Conservation (phyloP, 2,797 vertebrate species). For the Gallinago stenura region DNA sequence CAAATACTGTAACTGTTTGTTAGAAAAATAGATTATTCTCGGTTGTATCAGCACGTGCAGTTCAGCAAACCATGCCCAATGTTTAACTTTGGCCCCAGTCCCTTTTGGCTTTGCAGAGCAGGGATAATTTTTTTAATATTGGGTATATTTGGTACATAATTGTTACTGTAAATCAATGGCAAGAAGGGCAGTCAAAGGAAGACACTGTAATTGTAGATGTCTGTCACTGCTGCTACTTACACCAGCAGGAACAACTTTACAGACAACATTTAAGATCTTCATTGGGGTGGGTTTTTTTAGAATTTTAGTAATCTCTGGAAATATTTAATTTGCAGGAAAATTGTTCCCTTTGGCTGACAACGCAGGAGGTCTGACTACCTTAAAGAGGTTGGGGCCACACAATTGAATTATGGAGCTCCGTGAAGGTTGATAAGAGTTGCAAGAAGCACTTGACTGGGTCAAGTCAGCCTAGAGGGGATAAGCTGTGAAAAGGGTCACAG, state of each 20-base stretch:
- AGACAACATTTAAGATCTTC: neutral
- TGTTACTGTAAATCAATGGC: neutral
- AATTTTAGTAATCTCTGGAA: neutral
- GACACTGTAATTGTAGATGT: neutral
- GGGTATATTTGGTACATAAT: neutral
- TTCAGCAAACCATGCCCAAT: neutral
- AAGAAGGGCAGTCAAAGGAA: neutral
- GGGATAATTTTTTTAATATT: neutral
- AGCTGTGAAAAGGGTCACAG: neutral
- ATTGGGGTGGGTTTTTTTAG: neutral
- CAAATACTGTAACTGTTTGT: neutral
- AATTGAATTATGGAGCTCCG: neutral
- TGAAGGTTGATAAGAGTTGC: neutral
- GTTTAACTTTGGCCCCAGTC: neutral
- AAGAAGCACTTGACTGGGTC: neutral
- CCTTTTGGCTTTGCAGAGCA: neutral
- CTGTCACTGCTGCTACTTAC: neutral
- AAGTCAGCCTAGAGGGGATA: constrained; percentile 22
- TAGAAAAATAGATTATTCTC: neutral
- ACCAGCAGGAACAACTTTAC: neutral
- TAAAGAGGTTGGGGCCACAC: neutral
- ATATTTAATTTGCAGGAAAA: neutral
- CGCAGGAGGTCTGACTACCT: neutral
- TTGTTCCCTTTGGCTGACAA: neutral
- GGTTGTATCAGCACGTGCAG: neutral